Conservation (phyloP, 2,888 invertebrate genomes). For the Halictus ligatus region DNA sequence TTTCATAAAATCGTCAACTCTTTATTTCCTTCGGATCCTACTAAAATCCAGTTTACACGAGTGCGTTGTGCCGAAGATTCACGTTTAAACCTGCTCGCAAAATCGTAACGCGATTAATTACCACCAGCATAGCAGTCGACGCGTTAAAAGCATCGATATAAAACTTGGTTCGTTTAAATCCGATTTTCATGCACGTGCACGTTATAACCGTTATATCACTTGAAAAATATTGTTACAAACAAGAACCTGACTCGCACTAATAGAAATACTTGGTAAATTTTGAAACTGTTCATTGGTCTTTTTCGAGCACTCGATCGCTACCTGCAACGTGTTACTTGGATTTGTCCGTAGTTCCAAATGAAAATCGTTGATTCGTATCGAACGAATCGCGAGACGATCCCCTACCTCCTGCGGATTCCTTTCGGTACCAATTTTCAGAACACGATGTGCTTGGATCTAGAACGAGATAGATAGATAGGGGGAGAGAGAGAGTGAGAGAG, state of each 20-base stretch:
- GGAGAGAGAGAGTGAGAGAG: not conserved
- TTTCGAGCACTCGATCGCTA: not conserved
- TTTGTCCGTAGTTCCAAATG: slow-evolving; percentile 55
- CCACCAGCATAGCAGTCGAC: not conserved
- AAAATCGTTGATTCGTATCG: slow-evolving; percentile 59
- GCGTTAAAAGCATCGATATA: not conserved
- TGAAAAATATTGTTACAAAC: not conserved
- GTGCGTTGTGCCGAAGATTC: not conserved
- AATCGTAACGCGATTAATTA: not conserved
- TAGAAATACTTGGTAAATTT: not conserved
- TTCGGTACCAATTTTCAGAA: slow-evolving; percentile 36
- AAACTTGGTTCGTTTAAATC: not conserved
- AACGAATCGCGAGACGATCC: slow-evolving; percentile 23
- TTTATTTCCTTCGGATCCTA: not conserved
- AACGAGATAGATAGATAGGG: not conserved
- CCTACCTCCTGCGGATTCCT: slow-evolving; percentile 28
- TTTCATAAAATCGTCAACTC: not conserved
- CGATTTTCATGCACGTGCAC: not conserved
- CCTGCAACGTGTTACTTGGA: not conserved
- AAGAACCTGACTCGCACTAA: not conserved
- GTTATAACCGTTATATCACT: not conserved
- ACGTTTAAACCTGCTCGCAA: not conserved
- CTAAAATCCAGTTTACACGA: not conserved
- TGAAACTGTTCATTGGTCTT: not conserved
- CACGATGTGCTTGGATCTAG: slow-evolving; percentile 7